These are phyloP conservation scores for Oplegnathus fasciatus DNA, from an alignment of 2,113 vertebrate species.

Conservation along the genomic window DNA sequence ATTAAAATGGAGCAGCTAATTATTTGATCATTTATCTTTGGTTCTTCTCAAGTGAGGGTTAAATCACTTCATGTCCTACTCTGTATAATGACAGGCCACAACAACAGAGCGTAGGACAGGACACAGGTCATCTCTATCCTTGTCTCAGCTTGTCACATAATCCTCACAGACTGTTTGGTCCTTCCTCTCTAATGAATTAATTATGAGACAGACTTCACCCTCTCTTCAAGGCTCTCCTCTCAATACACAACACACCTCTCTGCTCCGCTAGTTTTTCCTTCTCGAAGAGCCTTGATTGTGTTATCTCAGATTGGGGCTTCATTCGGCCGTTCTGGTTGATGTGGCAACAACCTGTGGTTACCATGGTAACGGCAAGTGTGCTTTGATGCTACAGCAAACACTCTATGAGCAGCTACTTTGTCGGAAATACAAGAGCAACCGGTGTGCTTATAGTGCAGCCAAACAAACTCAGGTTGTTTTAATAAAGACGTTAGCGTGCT, in stretches of 20 bases:
- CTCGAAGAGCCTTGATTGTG: conserved; percentile 1
- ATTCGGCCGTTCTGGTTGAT: neutral
- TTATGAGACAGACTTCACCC: conserved; percentile 25
- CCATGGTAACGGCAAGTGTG: neutral
- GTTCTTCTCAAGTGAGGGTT: conserved; percentile 7
- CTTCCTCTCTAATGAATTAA: conserved; percentile 54
- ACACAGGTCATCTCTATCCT: conserved; percentile 36
- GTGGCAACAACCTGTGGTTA: neutral
- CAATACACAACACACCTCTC: conserved; percentile 20
- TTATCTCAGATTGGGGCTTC: neutral
- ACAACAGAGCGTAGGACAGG: conserved; percentile 10
- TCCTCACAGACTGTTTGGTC: conserved; percentile 38
- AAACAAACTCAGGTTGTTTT: neutral
- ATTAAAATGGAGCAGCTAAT: neutral
- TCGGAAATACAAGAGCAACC: neutral
- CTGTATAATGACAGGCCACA: conserved; percentile 14
- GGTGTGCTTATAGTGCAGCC: neutral
- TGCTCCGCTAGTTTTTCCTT: neutral
- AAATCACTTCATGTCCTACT: neutral
- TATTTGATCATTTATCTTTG: conserved; percentile 7
- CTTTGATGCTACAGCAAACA: neutral
- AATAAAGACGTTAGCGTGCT: neutral
- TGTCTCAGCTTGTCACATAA: conserved; percentile 54
- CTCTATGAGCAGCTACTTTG: neutral
- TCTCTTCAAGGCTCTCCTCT: conserved; percentile 23